Evolutionary conservation across 1,140 invertebrate species (phyloP).

Genomic region (Ptiloglossa arizonensis): DNA sequence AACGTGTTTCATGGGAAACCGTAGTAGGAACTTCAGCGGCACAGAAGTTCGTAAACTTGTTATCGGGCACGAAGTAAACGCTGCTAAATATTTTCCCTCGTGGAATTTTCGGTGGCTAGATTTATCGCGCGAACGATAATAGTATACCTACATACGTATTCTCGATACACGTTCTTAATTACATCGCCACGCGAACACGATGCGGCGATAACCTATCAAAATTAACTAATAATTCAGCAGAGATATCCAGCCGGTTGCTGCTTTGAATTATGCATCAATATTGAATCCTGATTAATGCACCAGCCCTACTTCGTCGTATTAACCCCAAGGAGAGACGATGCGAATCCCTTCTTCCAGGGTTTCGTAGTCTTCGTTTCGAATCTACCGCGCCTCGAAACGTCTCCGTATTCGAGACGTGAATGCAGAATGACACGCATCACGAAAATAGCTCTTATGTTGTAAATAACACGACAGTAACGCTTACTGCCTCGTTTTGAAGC

Average conservation of each 20-base stretch:
- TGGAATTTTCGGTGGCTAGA: not conserved
- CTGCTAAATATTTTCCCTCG: slow-evolving; percentile 3
- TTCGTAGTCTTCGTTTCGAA: not conserved
- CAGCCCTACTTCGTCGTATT: not conserved
- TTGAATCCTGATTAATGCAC: not conserved
- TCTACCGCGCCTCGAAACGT: too few relatives aligned
- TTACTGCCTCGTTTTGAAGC: too few relatives aligned
- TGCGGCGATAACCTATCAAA: slow-evolving; percentile 7
- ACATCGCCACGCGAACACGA: not conserved
- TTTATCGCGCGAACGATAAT: not conserved
- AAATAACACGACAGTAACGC: too few relatives aligned
- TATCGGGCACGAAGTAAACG: not conserved
- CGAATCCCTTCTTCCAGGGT: not conserved
- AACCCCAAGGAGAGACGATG: not conserved
- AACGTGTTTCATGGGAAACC: not conserved
- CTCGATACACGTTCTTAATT: not conserved
- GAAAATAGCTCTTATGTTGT: too few relatives aligned
- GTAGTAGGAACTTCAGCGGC: too few relatives aligned
- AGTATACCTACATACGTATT: too few relatives aligned
- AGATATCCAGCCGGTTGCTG: not conserved
- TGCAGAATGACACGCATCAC: too few relatives aligned
- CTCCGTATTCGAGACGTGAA: not conserved
- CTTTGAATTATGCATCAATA: slow-evolving; percentile 2
- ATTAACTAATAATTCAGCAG: slow-evolving; percentile 22
- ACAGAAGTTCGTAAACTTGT: not conserved